Evolutionary conservation across 2,888 invertebrate species (phyloP).

Genomic region (Drosophila mulleri): DNA sequence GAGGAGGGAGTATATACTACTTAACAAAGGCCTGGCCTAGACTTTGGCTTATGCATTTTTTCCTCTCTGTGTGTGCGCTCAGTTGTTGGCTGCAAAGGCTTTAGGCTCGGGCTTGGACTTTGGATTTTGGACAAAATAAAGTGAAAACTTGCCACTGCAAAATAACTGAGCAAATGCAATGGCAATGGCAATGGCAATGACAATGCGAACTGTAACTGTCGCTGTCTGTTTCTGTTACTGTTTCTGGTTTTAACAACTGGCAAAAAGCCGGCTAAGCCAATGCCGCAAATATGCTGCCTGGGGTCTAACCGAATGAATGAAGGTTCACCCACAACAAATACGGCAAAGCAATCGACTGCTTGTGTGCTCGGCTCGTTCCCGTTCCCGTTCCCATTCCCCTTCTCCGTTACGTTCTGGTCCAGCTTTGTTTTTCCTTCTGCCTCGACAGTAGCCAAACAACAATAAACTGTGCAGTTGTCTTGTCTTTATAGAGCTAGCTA

Average conservation of each 20-base stretch:
- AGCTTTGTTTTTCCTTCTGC: conserved; percentile 38
- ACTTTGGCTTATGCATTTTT: conserved; percentile 69
- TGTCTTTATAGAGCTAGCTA: conserved; percentile 31
- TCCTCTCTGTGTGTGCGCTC: conserved; percentile 16
- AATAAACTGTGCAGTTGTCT: conserved; percentile 45
- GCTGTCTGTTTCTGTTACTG: conserved; percentile 6
- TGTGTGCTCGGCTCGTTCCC: neutral
- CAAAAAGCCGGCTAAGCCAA: conserved; percentile 56
- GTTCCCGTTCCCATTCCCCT: neutral
- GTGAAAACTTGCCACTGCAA: conserved; percentile 64
- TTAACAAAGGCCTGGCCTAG: conserved; percentile 65
- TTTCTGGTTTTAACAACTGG: conserved; percentile 29
- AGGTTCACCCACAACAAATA: conserved; percentile 49
- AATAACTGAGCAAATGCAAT: conserved; percentile 45
- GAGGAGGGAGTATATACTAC: conserved; percentile 20
- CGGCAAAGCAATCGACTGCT: conserved; percentile 40
- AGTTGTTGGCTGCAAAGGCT: conserved; percentile 17
- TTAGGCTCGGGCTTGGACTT: conserved; percentile 65
- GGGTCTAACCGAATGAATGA: conserved; percentile 35
- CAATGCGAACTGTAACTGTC: conserved; percentile 24
- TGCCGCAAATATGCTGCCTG: conserved; percentile 63
- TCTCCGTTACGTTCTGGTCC: conserved; percentile 13
- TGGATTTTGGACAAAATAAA: conserved; percentile 63
- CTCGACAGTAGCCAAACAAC: conserved; percentile 51
- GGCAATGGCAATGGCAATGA: conserved; percentile 19